Base-by-base conservation (phyloP, 2,113 vertebrate species). In the Tupaia tana region DNA sequence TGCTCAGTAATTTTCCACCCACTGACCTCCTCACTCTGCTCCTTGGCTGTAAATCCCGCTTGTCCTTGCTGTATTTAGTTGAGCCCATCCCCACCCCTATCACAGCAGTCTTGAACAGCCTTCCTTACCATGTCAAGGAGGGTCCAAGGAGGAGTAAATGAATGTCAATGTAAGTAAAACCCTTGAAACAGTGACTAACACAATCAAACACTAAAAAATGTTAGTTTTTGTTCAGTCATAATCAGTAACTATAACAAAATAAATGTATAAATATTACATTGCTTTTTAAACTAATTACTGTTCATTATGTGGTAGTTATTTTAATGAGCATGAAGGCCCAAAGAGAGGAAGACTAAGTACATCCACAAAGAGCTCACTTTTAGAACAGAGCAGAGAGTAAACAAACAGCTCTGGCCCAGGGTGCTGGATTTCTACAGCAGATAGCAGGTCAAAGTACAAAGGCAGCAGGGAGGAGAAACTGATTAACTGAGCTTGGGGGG, bases 121-220 rank as follows among this genome's bases (percentile, higher is more conserved):
- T 71, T 78, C 11, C 31, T 80, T 11, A 58, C 20, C 29, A 58
- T 52, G 84, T 75, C 34, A 59, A 16, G 27, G 67, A 74, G 66
- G 7, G 12, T 77, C 61, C 15, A 82, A n/a, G 29, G 43, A 71
- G 86, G 78, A 89, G 20, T 80, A 73, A 86, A 9, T 91, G 34
- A 64, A 25, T 61, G 63, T 91, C 31, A 54, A 74, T 20, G 6
- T 64, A 85, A 81, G 7, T 70, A 71, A 95, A 92, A 84, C 9
- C 10, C 34, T 19, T 67, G 34, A 6, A 82, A 56, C 34, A 54
- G 10, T n/a, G 52, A 19, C 54, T 89, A 64, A 90, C 1, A 4
- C 29, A 78, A 22, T 63, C 78, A 85, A 94, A 71, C 64, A 9
- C 43, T 86, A 43, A 66, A 91, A 79, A 89, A 61, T 75, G 83